These are phyloP conservation scores for Magallana angulata DNA, from an alignment of 1,140 invertebrate genomes.

Conservation along the genomic window DNA sequence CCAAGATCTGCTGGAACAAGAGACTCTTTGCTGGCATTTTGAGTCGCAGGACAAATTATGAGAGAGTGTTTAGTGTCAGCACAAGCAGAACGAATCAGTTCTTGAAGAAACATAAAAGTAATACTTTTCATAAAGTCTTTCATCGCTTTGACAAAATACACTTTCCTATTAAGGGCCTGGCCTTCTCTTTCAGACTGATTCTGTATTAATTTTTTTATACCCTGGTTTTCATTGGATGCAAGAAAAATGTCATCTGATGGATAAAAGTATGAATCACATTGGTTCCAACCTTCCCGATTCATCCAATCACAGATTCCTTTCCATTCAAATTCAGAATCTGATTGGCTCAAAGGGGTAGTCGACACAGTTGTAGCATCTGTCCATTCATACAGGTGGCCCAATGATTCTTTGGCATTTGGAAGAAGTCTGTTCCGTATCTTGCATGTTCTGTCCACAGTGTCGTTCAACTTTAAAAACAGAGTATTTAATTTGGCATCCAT, in stretches of 20 bases:
- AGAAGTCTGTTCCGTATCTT: not conserved
- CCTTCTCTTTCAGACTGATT: not conserved
- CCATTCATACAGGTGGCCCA: not conserved
- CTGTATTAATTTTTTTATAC: not conserved
- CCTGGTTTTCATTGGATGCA: not conserved
- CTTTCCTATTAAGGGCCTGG: not conserved
- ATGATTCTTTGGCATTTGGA: not conserved
- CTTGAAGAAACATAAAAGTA: not conserved
- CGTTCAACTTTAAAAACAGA: not conserved
- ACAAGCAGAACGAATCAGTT: not conserved
- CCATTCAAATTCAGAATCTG: not conserved
- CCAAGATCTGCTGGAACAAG: not conserved
- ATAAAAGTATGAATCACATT: not conserved
- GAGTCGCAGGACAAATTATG: not conserved
- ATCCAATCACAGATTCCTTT: not conserved
- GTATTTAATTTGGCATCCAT: slow-evolving; percentile 21
- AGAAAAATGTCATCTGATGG: not conserved
- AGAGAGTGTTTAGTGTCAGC: not conserved
- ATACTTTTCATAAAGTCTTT: not conserved
- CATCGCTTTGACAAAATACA: not conserved
- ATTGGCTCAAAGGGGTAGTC: not conserved
- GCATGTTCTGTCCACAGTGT: not conserved
- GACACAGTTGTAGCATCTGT: not conserved
- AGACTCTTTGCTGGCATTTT: not conserved
- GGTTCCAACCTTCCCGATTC: not conserved